Conservation (phyloP, 2,113 vertebrate species). For the Cariama cristata region DNA sequence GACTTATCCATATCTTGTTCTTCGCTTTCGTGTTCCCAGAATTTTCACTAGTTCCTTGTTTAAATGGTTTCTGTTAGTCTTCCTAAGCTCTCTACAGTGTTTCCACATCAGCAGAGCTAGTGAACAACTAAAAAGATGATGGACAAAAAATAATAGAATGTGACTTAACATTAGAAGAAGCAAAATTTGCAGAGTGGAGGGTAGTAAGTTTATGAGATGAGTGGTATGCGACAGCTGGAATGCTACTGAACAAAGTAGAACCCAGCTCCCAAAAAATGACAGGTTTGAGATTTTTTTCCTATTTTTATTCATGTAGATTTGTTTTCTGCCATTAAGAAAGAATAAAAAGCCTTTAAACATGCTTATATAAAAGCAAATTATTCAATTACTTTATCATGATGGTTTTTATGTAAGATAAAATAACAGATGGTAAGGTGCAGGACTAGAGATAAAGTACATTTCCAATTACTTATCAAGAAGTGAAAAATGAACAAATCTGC, state of each 20-base stretch:
- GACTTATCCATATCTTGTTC: not conserved
- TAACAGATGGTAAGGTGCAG: not conserved
- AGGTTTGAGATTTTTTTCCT: not conserved
- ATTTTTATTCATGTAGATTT: not conserved
- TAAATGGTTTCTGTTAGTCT: not conserved
- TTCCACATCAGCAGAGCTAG: not conserved
- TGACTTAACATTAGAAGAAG: not conserved
- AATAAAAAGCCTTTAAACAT: not conserved
- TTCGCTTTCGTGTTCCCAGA: not conserved
- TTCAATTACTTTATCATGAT: not conserved
- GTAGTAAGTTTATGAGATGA: not conserved
- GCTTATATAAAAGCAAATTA: not conserved
- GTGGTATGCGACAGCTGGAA: not conserved
- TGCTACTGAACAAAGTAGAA: not conserved
- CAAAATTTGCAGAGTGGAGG: not conserved
- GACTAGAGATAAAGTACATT: not conserved
- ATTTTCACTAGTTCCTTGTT: not conserved
- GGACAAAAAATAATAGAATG: not conserved
- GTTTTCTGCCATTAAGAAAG: not conserved
- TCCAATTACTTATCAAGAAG: not conserved
- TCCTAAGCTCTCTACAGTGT: not conserved
- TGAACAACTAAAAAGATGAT: not conserved
- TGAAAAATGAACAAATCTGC: not conserved
- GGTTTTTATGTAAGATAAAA: not conserved
- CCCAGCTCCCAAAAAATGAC: accelerated